phyloP scores from a whole-genome alignment of 2,888 invertebrate species.

The Diaphora mendica region DNA sequence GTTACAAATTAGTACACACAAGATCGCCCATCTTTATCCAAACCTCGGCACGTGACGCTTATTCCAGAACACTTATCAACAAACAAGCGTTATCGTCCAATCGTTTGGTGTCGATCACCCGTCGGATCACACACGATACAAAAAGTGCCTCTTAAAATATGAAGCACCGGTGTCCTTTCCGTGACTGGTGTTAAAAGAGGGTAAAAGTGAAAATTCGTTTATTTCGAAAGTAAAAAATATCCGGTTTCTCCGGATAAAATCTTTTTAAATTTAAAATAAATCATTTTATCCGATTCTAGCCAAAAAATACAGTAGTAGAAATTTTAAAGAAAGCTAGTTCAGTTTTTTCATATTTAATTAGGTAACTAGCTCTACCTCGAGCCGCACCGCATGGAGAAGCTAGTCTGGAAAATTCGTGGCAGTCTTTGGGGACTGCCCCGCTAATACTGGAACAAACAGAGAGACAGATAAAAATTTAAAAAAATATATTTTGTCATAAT shows the following conservation, averaged over 20 bases:
- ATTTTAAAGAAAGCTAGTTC: too few relatives aligned
- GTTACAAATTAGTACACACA: neutral
- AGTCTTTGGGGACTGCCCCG: too few relatives aligned
- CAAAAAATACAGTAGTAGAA: too few relatives aligned
- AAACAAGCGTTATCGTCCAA: constrained; percentile 33
- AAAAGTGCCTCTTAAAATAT: constrained; percentile 40
- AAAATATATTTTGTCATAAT: too few relatives aligned
- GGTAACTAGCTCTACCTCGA: too few relatives aligned
- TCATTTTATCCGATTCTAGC: neutral
- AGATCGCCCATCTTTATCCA: constrained; percentile 22
- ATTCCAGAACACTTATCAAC: constrained; percentile 32
- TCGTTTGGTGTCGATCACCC: constrained; percentile 30
- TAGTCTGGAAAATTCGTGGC: too few relatives aligned
- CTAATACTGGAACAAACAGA: too few relatives aligned
- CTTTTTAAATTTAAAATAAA: neutral
- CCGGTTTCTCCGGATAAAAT: neutral
- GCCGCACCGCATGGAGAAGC: too few relatives aligned
- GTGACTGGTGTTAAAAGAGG: constrained; percentile 6
- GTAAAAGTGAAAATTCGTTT: constrained; percentile 17
- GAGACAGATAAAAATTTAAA: too few relatives aligned
- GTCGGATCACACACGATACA: constrained; percentile 47
- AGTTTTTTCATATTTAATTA: too few relatives aligned
- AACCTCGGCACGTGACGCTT: constrained; percentile 12
- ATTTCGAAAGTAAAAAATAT: neutral
- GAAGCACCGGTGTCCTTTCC: constrained; percentile 24